Evolutionary conservation across 1,140 invertebrate species (phyloP), one percentile per base, ranked within the genome.

Genomic region (Drosophila biarmipes): DNA sequence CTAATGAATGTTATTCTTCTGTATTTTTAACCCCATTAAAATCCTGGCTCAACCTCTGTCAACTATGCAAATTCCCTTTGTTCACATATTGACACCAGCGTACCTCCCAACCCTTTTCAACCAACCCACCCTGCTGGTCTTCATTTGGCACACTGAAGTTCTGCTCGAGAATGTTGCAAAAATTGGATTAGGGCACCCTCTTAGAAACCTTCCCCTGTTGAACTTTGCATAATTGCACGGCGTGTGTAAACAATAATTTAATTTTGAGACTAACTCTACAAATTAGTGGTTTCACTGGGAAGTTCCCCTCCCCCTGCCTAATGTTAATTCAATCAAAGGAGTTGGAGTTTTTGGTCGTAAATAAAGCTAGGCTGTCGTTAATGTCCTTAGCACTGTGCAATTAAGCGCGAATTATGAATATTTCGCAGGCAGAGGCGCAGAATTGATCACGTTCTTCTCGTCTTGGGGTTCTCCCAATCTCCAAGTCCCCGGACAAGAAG

Each of bases 231-330:
- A 67, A 42, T n/a, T 57, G 24, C 42, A 34, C 31, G 8, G 61
- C 63, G 61, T 74, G 64, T 73, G 75, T 82, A 89, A 89, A 79
- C 84, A 87, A 76, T 87, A 87, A 89, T 89, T 82, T 57, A 73
- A 87, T 87, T 82, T 79, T 4, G 56, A 24, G 52, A 72, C 68
- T 77, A 80, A 69, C 72, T 61, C 69, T 53, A 61, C 61, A 59
- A 86, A 87, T 86, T 87, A 62, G 82, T 68, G 81, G 80, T 73
- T 85, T 66, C 62, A 77, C 34, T 64, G 14, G 15, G 21, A 45
- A 24, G 14, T 4, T 31, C 4, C 15, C 56, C 10, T 45, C 6
- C 14, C 31, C 31, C 17, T 12, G 2, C 29, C 8, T 27, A 53
- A 77, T 63, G 46, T 34, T 54, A 78, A 78, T 78, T 57, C 38